Evolutionary conservation across 2,113 vertebrate species (phyloP), one percentile per base, ranked within the genome.

Genomic region (Corythaeola cristata): DNA sequence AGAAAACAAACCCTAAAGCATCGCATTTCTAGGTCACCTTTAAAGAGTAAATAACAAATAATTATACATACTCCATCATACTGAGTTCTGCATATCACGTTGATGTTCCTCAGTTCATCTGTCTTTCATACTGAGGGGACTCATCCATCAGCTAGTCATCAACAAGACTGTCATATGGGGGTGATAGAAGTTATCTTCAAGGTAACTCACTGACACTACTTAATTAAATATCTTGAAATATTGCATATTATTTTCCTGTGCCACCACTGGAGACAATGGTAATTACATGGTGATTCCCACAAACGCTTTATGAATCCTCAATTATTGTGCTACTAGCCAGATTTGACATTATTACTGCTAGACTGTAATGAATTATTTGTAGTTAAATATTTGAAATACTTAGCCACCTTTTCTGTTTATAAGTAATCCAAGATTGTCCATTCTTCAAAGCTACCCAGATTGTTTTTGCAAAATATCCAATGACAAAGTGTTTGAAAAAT

Each of bases 141-240:
- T 69, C 81, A 96, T 97, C 89, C 86, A 91, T 97, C 94, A 97
- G n/a, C 45, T 41, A 83, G 55, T 95, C 95, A 92, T 95, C 92
- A 88, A 83, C 93, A 92, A 73, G 50, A 53, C 59, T 96, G 89
- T 95, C 90, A 87, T 69, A 74, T 1, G 35, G 45, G 73, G 84
- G 85, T 92, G 81, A 96, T 88, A 95, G 58, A 88, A 96, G 78
- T 95, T 89, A 85, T 89, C 74, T 90, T 96, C 96, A 97, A 96
- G 94, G 96, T 95, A 97, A 95, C 84, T 97, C 50, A 74, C 81
- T 96, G 94, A 93, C 91, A 85, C 33, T 83, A 94, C 84, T 95
- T 97, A 97, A 97, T 97, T 96, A 96, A 97, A 95, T 96, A 93
- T 44, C 84, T 80, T 95, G 94, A 97, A 96, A 96, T 96, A 97